Evolutionary conservation across 2,113 vertebrate species (phyloP), one percentile per base, ranked within the genome.

Genomic region (Ophiodon elongatus): DNA sequence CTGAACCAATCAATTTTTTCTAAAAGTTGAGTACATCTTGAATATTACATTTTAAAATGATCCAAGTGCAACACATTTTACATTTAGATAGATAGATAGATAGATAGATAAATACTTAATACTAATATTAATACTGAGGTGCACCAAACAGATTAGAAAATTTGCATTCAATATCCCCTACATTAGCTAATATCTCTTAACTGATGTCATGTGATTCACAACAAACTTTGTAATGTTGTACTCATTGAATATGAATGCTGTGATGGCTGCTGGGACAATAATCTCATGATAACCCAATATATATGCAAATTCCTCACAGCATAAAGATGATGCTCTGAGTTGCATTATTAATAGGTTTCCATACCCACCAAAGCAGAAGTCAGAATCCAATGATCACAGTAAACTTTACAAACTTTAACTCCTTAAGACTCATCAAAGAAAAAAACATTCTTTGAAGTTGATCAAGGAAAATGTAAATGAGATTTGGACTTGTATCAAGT

Each of bases 301-400:
- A 73, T 77, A 92, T 90, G 90, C 87, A 90, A 89, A 93, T 93
- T 88, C 64, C 63, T 70, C 73, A 65, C 27, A 75, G 79, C 88
- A 85, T 91, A 82, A 86, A 83, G 83, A 91, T 71, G 74, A 85
- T 83, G 69, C 75, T 80, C 69, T 14, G 1, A 78, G 79, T 87
- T 93, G 79, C 83, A 94, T 92, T 91, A 92, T 93, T 93, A 88
- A 93, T 88, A 66, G 68, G 50, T 43, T 84, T 83, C 76, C 45
- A 60, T 75, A 68, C 59, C n/a, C 17, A 82, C 76, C 82, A 85
- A 73, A 79, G 82, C 68, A 82, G 73, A 81, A 89, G 84, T 89
- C 82, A 68, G 76, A 80, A 76, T 52, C 25, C 9, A 78, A 83
- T 88, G 73, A 86, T 93, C 79, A 78, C 57, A 64, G 43, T 81